phyloP scores from a whole-genome alignment of 2,888 invertebrate genomes.

The Phytoseiulus persimilis region DNA sequence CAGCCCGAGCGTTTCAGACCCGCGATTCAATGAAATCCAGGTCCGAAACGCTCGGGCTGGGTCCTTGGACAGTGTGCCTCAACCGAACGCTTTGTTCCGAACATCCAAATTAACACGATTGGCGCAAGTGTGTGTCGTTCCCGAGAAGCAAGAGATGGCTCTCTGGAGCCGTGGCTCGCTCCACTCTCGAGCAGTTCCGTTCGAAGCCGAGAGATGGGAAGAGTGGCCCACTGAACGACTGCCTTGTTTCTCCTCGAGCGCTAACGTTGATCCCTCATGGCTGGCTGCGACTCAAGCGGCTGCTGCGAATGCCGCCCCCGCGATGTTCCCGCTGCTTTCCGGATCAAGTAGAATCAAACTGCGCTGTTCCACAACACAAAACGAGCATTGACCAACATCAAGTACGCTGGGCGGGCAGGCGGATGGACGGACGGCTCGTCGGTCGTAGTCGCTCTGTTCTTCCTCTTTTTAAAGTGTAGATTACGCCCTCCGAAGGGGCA shows the following conservation, averaged over 20 bases:
- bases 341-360: constrained; percentile 5
- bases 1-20: no score
- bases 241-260: background rate
- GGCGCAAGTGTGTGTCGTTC: no score
- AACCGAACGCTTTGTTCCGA: no score
- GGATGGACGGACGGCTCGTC: background rate
- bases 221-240: background rate
- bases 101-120: no score
- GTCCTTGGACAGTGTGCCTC: no score
- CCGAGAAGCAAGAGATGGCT: no score
- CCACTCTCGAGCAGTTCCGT: background rate
- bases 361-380: background rate
- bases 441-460: background rate
- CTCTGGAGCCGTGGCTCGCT: background rate
- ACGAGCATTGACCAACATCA: background rate
- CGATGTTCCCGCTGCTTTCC: background rate
- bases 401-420: background rate
- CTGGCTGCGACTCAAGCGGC: background rate
- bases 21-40: no score
- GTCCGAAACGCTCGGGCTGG: no score
- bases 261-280: background rate
- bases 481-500: background rate
- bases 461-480: background rate
- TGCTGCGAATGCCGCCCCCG: background rate
- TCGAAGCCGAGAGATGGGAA: background rate